A percentile compares a stretch with the other conserved stretches of the same genome.
These are phyloP conservation scores for Egretta garzetta DNA, from an alignment of 2,113 vertebrate species.

Conservation along the genomic window DNA sequence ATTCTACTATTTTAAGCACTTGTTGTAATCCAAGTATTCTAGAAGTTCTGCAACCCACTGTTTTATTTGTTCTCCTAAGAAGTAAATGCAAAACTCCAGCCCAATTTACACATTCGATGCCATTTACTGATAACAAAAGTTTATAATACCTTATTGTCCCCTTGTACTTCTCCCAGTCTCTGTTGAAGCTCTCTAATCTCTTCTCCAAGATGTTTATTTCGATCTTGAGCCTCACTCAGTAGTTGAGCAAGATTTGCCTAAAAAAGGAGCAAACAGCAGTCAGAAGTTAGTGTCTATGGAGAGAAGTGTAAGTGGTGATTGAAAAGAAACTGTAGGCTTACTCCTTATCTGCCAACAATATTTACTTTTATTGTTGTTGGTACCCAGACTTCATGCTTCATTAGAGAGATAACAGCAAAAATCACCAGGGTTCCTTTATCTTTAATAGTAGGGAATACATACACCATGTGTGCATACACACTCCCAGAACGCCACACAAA, in stretches of 20 bases:
- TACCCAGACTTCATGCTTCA: background rate
- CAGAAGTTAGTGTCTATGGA: background rate
- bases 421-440: background rate
- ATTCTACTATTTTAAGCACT: background rate
- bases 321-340: background rate
- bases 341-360: background rate
- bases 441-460: background rate
- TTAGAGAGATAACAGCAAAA: background rate
- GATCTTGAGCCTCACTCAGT: slow-evolving; percentile 88
- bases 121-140: background rate
- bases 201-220: slow-evolving; percentile 85
- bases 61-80: background rate
- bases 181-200: slow-evolving; percentile 94
- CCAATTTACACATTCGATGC: background rate
- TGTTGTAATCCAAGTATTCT: background rate
- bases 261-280: slow-evolving; percentile 22
- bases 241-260: slow-evolving; percentile 94
- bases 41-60: background rate
- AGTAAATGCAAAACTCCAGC: background rate
- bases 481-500: background rate
- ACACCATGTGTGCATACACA: background rate
- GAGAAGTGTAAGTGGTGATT: background rate
- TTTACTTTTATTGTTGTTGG: background rate
- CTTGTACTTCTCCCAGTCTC: slow-evolving; percentile 90
- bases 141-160: slow-evolving; percentile 92